Evolutionary conservation across 2,888 invertebrate species (phyloP).

Genomic region (Nomada ferruginata): DNA sequence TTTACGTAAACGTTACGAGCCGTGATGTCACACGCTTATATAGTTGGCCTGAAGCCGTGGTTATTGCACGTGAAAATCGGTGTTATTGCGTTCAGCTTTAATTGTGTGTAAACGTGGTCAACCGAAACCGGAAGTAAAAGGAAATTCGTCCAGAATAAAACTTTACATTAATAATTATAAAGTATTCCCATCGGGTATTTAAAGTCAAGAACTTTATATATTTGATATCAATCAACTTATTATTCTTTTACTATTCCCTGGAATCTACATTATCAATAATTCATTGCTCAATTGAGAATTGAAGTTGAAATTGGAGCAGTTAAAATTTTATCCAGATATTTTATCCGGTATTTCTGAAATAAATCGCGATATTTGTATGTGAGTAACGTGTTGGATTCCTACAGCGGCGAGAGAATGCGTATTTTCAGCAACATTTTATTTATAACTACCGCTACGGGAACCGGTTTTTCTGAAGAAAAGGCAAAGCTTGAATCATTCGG

Average conservation of each 20-base stretch:
- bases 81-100: slow-evolving; percentile 27
- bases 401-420: slow-evolving; percentile 7
- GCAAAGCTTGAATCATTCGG: slow-evolving; percentile 27
- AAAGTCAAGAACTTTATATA: too few species aligned
- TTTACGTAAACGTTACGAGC: slow-evolving; percentile 47
- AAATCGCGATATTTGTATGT: neutral
- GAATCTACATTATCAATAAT: too few species aligned
- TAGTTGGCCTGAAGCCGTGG: slow-evolving; percentile 15
- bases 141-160: slow-evolving; percentile 3
- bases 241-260: too few species aligned
- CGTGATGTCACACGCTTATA: slow-evolving; percentile 19
- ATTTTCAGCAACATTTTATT: slow-evolving; percentile 35
- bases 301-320: neutral
- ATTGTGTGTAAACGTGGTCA: slow-evolving; percentile 13
- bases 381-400: slow-evolving; percentile 4
- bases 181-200: too few species aligned
- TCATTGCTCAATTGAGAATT: too few species aligned
- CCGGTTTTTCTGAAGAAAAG: slow-evolving; percentile 36
- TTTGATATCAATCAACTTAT: too few species aligned
- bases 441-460: slow-evolving; percentile 29
- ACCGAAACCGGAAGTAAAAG: slow-evolving; percentile 39
- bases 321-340: neutral
- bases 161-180: too few species aligned
- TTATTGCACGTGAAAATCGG: slow-evolving; percentile 15
- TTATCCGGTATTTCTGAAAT: neutral